Base-by-base conservation (phyloP, 1,140 invertebrate genomes). In the Drosophila obscura region DNA sequence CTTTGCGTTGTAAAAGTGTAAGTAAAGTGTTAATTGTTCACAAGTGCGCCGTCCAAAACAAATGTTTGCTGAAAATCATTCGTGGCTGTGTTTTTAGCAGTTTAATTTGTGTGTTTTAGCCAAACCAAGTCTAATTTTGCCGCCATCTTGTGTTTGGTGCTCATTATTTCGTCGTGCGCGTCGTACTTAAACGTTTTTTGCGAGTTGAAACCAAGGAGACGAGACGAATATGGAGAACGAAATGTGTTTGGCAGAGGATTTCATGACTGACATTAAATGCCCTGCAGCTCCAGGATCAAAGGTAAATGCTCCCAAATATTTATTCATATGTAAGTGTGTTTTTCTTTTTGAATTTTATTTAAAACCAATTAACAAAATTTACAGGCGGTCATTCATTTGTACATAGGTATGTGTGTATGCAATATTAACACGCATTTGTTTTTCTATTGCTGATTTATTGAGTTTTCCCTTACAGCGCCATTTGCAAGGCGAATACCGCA, bases 401-500 rank as follows among this genome's bases (percentile, higher is more conserved):
- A 35, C 45, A 69, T 66, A 71, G 67, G 67, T 71, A 71, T 19
- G 65, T 68, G 35, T 39, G 35, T 39, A 39, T 13, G 35, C 35
- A 39, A 28, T 57, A 57, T 68, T 11, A 11, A 57, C 24, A 68
- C 13, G 35, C 11, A 39, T 39, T 13, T 48, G 46, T 48, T 39
- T 11, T 48, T 2, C 26, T 15, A n/a, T 26, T 39, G 11, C 35
- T 39, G 11, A 26, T 26, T 26, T 8, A 31, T 19, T 4, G 16
- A 9, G 28, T 24, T 0, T n/a, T 16, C 11, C 11, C 28, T 90
- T 58, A 91, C 50, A 90, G 60, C 24, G 69, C 60, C 58, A 88
- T 56, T 13, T 91, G 80, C 43, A 90, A 35, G 15, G 77, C 74
- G 7, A 90, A 72, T 19, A 91, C 41, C 1, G 73, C 80, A 26